phyloP scores from a whole-genome alignment of 2,888 invertebrate species.

The Eilema griseolum region DNA sequence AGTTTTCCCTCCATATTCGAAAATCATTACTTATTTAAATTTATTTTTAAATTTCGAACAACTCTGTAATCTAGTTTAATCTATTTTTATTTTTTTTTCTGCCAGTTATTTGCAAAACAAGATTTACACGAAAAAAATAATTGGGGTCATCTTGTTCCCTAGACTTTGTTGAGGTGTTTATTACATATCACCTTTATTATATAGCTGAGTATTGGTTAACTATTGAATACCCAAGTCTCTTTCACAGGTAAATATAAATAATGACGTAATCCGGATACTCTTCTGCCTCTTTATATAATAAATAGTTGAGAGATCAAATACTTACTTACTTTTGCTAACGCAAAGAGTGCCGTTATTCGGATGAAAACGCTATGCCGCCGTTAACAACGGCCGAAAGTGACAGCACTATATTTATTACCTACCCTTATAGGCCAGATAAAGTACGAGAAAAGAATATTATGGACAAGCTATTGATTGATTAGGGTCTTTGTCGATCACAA shows the following conservation, averaged over 20 bases:
- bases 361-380: neutral
- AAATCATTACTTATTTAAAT: too few species aligned
- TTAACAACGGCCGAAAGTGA: neutral
- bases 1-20: too few species aligned
- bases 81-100: too few species aligned
- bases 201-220: too few species aligned
- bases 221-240: too few species aligned
- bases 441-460: conserved; percentile 1
- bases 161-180: too few species aligned
- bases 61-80: too few species aligned
- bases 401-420: conserved; percentile 7
- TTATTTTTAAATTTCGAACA: too few species aligned
- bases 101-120: too few species aligned
- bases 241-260: neutral
- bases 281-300: neutral
- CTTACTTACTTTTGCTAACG: neutral
- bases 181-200: too few species aligned
- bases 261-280: neutral
- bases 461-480: conserved; percentile 20
- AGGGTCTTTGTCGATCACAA: conserved; percentile 16
- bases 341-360: neutral
- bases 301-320: conserved; percentile 1
- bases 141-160: too few species aligned
- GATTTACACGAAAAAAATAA: too few species aligned
- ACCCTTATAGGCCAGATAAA: neutral